Conservation (phyloP, 2,888 invertebrate genomes). For the Drosophila yooni region DNA sequence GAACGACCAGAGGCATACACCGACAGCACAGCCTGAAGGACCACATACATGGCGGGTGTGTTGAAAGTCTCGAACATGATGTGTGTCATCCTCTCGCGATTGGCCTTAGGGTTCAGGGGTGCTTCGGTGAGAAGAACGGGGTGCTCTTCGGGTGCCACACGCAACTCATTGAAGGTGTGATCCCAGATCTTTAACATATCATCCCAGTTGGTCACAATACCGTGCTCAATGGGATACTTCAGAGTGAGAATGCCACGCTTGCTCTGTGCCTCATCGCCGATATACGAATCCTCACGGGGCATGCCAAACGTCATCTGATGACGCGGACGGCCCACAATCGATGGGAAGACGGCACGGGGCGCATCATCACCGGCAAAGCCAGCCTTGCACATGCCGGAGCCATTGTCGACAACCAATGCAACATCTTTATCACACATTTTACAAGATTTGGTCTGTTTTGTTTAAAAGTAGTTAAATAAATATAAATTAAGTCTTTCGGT, state of each 20-base stretch:
- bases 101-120: slow-evolving; percentile 95
- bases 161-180: slow-evolving; percentile 98
- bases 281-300: slow-evolving; percentile 96
- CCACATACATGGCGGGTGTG: slow-evolving; percentile 97
- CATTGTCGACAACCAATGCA: slow-evolving; percentile 95
- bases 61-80: slow-evolving; percentile 98
- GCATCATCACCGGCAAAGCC: slow-evolving; percentile 96
- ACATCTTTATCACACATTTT: slow-evolving; percentile 98
- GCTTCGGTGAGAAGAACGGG: slow-evolving; percentile 95
- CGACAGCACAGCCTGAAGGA: slow-evolving; percentile 96
- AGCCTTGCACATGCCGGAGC: slow-evolving; percentile 97
- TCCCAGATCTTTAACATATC: slow-evolving; percentile 99
- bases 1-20: slow-evolving; percentile 98
- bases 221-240: slow-evolving; percentile 99
- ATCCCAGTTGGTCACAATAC: slow-evolving; percentile 99
- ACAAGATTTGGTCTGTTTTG: slow-evolving; percentile 83
- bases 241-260: slow-evolving; percentile 96
- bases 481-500: slow-evolving; percentile 84
- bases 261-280: slow-evolving; percentile 94
- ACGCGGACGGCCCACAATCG: slow-evolving; percentile 95
- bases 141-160: slow-evolving; percentile 97
- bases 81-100: slow-evolving; percentile 96
- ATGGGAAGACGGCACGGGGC: slow-evolving; percentile 95
- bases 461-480: slow-evolving; percentile 84
- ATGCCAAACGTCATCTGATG: slow-evolving; percentile 97